Percentiles rank a stretch among this genome's conserved stretches.
Conservation (phyloP, 2,797 vertebrate species). For the Anguilla anguilla region DNA sequence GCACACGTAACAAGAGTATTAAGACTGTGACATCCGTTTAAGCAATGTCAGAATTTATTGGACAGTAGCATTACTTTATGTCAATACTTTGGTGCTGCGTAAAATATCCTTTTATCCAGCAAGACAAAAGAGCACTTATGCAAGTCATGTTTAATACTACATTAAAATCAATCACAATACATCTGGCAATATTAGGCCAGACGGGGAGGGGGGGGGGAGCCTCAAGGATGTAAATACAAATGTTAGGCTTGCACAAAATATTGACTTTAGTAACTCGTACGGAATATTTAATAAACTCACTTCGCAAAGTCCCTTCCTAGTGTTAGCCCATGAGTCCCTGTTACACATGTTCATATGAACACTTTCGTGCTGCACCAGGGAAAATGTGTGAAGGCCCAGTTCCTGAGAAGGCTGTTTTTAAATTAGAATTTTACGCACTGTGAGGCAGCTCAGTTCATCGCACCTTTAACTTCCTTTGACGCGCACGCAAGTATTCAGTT, state of each 20-base stretch:
- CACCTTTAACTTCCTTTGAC: not conserved
- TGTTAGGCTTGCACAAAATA: not conserved
- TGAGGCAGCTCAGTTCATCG: not conserved
- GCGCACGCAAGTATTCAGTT: not conserved
- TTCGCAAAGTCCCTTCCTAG: not conserved
- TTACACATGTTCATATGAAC: not conserved
- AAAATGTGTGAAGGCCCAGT: not conserved
- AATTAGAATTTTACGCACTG: not conserved
- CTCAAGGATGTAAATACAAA: not conserved
- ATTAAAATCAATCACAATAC: not conserved
- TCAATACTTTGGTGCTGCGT: not conserved
- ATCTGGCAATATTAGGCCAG: not conserved
- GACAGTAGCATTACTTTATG: not conserved
- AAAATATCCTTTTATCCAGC: no score
- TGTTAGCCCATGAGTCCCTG: not conserved
- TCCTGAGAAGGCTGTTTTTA: not conserved
- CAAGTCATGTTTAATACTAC: not conserved
- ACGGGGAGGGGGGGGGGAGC: not conserved
- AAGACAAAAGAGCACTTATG: not conserved
- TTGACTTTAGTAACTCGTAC: not conserved
- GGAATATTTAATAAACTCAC: not conserved
- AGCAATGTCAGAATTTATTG: not conserved
- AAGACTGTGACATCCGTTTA: not conserved
- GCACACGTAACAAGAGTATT: not conserved
- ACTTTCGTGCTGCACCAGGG: not conserved